Evolutionary conservation across 1,140 invertebrate genomes (phyloP).

Genomic region (Parapsyche elsis): DNA sequence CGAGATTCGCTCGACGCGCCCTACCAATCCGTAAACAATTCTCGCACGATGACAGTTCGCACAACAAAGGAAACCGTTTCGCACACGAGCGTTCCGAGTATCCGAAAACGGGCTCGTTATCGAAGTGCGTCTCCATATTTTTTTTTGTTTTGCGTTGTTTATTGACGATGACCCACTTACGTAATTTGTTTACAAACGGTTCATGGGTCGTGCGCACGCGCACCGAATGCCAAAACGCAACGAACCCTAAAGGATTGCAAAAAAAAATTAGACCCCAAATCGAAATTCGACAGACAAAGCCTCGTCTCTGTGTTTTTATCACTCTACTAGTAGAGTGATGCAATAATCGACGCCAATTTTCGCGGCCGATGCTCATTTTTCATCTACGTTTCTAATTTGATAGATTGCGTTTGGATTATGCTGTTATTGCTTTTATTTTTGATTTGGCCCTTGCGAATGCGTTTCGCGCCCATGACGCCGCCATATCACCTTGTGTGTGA

Average conservation of each 20-base stretch:
- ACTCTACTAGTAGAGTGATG: not conserved
- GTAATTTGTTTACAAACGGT: conserved; percentile 10
- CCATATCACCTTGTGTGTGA: no score
- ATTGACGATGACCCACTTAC: conserved; percentile 4
- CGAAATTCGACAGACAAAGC: no score
- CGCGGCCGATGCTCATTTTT: not conserved
- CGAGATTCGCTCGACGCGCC: not conserved
- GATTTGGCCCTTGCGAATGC: not conserved
- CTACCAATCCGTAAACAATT: not conserved
- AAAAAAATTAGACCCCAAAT: no score
- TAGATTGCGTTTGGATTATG: not conserved
- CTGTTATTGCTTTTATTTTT: not conserved
- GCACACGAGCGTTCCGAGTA: no score
- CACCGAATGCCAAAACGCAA: not conserved
- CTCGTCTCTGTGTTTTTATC: no score
- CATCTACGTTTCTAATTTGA: not conserved
- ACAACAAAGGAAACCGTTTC: not conserved
- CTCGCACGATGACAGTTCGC: not conserved
- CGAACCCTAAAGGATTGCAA: no score
- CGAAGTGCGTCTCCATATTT: no score
- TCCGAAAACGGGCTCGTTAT: no score
- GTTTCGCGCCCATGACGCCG: not conserved
- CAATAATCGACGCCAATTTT: conserved; percentile 15
- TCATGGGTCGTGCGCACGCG: not conserved
- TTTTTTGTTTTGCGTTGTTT: no score